Evolutionary conservation across 1,140 invertebrate species (phyloP).

Genomic region (Mactra quadrangularis): DNA sequence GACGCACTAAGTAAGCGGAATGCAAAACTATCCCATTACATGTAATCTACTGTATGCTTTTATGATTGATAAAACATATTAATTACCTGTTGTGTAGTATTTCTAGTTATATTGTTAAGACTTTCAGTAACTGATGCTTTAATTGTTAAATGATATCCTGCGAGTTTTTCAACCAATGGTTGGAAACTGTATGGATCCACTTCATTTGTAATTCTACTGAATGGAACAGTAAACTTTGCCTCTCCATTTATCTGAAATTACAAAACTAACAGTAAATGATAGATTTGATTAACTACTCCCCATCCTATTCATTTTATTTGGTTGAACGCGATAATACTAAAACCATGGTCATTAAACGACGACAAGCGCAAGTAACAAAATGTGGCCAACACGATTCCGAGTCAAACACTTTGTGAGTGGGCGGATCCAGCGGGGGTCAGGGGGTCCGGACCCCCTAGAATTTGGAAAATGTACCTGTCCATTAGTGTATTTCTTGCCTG

Average conservation of each 20-base stretch:
- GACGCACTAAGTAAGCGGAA: too few species aligned
- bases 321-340: not conserved
- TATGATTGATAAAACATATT: too few species aligned
- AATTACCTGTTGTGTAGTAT: constrained; percentile 16
- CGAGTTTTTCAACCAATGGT: constrained; percentile 50
- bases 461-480: too few species aligned
- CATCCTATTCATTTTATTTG: not conserved
- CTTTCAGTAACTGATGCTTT: constrained; percentile 49
- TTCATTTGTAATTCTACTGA: constrained; percentile 40
- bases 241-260: constrained; percentile 48
- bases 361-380: not conserved
- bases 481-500: too few species aligned
- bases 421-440: too few species aligned
- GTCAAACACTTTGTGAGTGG: too few species aligned
- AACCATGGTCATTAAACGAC: not conserved
- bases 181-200: constrained; percentile 40
- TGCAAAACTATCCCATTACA: too few species aligned
- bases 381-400: not conserved
- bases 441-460: too few species aligned
- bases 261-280: not conserved
- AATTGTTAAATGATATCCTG: constrained; percentile 29
- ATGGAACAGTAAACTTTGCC: constrained; percentile 50
- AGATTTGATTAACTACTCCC: not conserved
- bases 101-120: constrained; percentile 54
- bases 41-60: too few species aligned